These are phyloP conservation scores for Drosophila nigrodunni DNA, from an alignment of 1,140 invertebrate species.

Conservation along the genomic window DNA sequence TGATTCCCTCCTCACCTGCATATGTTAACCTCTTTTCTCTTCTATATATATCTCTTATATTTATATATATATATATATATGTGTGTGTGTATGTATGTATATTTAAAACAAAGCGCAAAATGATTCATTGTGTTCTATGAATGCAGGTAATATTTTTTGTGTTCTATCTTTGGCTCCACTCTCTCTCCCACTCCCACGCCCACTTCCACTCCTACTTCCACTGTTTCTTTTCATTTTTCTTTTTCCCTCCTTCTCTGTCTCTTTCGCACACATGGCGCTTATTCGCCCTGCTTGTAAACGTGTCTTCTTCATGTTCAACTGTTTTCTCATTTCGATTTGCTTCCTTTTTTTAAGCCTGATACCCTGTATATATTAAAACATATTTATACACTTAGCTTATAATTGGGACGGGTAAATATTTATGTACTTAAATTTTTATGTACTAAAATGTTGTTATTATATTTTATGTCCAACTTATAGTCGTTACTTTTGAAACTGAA, in stretches of 20 bases:
- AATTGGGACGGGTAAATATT: neutral
- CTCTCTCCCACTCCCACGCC: neutral
- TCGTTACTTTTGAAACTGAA: neutral
- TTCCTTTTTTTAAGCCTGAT: slow-evolving; percentile 4
- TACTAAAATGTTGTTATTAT: no score
- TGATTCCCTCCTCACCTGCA: neutral
- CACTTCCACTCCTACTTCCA: no score
- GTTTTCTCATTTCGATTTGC: slow-evolving; percentile 32
- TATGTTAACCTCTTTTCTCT: neutral
- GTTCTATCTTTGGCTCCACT: neutral
- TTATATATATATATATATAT: no score
- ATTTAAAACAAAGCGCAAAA: slow-evolving; percentile 49
- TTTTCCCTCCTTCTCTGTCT: neutral
- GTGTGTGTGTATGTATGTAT: neutral
- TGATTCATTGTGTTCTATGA: slow-evolving; percentile 59
- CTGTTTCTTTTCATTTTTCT: neutral
- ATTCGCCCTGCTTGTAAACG: neutral
- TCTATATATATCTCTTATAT: neutral
- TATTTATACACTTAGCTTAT: neutral
- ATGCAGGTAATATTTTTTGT: slow-evolving; percentile 58
- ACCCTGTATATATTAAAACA: neutral
- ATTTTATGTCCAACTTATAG: no score
- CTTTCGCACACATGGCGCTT: neutral
- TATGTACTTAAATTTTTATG: neutral
- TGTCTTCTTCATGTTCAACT: slow-evolving; percentile 6